Percentiles rank a stretch among this genome's conserved stretches.
phyloP scores from a whole-genome alignment of 2,888 invertebrate genomes.

The Diarsia mendica region DNA sequence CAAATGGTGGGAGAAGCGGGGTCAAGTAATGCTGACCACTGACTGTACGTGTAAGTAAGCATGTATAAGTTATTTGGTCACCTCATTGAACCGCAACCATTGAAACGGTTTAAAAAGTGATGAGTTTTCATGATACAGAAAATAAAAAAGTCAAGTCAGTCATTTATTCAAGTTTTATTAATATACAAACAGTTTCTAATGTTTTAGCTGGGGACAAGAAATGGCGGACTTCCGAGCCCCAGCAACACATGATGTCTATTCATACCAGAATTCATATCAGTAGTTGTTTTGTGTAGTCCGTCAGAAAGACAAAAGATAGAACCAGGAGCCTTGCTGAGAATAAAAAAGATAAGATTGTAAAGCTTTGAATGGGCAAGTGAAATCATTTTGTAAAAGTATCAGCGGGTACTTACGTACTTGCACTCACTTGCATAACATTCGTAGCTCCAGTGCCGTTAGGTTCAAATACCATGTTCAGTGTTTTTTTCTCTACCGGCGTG shows the following conservation, averaged over 20 bases:
- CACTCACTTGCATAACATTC: slow-evolving; percentile 27
- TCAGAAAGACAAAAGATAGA: background rate
- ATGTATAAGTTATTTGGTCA: background rate
- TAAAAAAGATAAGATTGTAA: background rate
- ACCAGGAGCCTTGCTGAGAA: background rate
- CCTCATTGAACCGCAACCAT: background rate
- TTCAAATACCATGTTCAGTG: slow-evolving; percentile 21
- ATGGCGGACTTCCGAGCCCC: background rate
- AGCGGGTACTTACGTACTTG: slow-evolving; percentile 15
- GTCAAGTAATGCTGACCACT: no score
- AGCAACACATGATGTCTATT: background rate
- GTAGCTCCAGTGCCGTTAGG: background rate
- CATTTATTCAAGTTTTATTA: background rate
- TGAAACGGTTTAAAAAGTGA: background rate
- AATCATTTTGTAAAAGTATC: background rate
- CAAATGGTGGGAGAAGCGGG: no score
- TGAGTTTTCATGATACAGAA: background rate
- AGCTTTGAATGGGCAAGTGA: background rate
- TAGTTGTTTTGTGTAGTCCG: background rate
- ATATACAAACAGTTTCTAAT: background rate
- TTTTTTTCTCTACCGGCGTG: background rate
- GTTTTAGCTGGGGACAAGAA: background rate
- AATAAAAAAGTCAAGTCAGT: background rate
- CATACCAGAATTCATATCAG: background rate
- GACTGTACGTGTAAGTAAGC: no score